These are phyloP conservation scores for Lanius ludovicianus DNA, from an alignment of 2,113 vertebrate species.

Conservation along the genomic window DNA sequence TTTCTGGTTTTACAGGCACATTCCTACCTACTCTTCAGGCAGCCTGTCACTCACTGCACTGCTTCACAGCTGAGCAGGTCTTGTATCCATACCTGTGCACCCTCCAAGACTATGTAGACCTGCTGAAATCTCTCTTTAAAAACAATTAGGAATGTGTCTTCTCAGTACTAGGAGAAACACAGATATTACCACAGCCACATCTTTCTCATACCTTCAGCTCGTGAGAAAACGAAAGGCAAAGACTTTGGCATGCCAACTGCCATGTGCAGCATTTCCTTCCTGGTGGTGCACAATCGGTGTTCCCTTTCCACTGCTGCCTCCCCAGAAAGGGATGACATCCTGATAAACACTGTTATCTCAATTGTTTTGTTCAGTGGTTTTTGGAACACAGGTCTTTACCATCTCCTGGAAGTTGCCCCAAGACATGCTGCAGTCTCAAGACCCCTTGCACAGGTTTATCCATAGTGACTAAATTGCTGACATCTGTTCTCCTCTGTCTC, in stretches of 20 bases:
- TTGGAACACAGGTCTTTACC: neutral
- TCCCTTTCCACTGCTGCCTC: neutral
- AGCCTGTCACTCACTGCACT: neutral
- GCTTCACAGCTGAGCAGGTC: neutral
- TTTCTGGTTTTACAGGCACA: neutral
- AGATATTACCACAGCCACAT: neutral
- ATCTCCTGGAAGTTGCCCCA: neutral
- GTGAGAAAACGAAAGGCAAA: neutral
- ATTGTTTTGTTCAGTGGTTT: neutral
- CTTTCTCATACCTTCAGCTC: neutral
- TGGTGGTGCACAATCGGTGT: accelerated
- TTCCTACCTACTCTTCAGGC: neutral
- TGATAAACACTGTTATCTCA: neutral
- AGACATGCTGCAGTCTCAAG: neutral
- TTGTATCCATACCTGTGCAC: neutral
- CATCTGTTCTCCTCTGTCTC: neutral
- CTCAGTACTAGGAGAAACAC: neutral
- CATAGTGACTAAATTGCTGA: accelerated
- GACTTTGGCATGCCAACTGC: neutral
- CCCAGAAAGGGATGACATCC: neutral
- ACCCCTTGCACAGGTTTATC: neutral
- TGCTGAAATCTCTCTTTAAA: neutral
- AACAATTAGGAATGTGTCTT: neutral
- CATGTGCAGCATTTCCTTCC: accelerated
- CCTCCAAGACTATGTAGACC: accelerated